Evolutionary conservation across 2,888 invertebrate species (phyloP), one percentile per base, ranked within the genome.

Genomic region (Prosopocoilus inquinatus): DNA sequence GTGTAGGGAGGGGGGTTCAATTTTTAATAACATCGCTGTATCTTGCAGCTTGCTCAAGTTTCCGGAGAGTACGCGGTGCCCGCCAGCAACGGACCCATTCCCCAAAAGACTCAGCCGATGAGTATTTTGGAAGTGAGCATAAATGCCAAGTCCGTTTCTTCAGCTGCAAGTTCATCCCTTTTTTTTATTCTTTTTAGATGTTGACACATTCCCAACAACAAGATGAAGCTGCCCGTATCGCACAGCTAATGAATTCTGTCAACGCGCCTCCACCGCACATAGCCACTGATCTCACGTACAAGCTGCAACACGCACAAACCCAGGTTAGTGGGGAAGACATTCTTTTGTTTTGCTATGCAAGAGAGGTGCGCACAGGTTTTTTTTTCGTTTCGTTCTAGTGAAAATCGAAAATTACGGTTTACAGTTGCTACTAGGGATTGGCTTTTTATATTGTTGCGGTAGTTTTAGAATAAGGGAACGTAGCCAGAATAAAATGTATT

Each of bases 51-150:
- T 78, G 87, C 86, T 73, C 87, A 87, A 75, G 85, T 86, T 65
- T 83, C 83, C 45, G 85, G 85, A 66, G 86, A 85, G 9, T 85
- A 86, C 74, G 84, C 83, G 58, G 82, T 84, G 56, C 77, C 85
- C 58, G 84, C 85, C 48, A 67, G 55, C 45, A 81, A 83, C 68
- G 81, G 81, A 44, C 79, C 80, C 46, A 72, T 77, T 60, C 68
- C 75, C 53, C 50, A 50, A 39, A 72, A 74, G 60, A 75, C 77
- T 58, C 76, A 77, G 60, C 79, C 82, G 16, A 81, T 84, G 82
- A 83, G 81, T 61, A 74, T 85, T 59, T 70, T 85, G 61, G 85
- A 86, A 82, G 85, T 80, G 70, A 66, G 55, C 50, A 35, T 16
- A 8, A n/a, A n/a, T n/a, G n/a, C 1, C 20, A 39, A 35, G 9